A percentile compares a stretch with the other conserved stretches of the same genome.
phyloP scores from a whole-genome alignment of 1,140 invertebrate species.

The Asobara japonica region DNA sequence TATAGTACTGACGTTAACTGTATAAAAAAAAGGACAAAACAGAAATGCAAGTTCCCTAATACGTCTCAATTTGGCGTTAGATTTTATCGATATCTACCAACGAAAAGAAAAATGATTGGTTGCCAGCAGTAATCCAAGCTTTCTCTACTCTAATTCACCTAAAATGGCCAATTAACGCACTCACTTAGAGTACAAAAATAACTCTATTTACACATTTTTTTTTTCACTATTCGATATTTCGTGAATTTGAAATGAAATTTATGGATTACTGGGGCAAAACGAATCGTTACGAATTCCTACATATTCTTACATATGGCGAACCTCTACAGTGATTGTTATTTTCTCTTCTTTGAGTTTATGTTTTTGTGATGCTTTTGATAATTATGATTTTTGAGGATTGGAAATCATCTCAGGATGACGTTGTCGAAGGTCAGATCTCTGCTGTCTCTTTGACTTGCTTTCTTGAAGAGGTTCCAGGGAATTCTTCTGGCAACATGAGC shows the following conservation, averaged over 20 bases:
- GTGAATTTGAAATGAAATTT: not conserved
- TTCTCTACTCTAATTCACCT: not conserved
- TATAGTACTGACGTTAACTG: too few species aligned
- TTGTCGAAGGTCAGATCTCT: conserved; percentile 70
- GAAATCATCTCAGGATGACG: conserved; percentile 70
- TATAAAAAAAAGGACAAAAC: not conserved
- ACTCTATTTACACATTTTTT: conserved; percentile 23
- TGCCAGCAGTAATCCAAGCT: conserved; percentile 12
- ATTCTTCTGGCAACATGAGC: conserved; percentile 69
- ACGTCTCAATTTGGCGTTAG: not conserved
- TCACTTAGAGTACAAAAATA: not conserved
- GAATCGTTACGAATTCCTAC: not conserved
- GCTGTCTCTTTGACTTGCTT: conserved; percentile 67
- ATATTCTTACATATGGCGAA: conserved; percentile 27
- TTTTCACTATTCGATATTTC: not conserved
- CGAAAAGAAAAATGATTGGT: not conserved
- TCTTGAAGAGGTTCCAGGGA: conserved; percentile 76
- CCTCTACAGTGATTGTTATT: not conserved
- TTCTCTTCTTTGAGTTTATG: not conserved
- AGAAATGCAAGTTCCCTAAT: not conserved
- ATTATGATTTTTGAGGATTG: not conserved
- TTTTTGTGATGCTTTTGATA: not conserved
- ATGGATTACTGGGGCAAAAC: conserved; percentile 28
- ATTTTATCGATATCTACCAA: not conserved
- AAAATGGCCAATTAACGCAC: conserved; percentile 9